These are phyloP conservation scores for Danio choprae DNA, from an alignment of 2,797 vertebrate genomes.

Conservation along the genomic window DNA sequence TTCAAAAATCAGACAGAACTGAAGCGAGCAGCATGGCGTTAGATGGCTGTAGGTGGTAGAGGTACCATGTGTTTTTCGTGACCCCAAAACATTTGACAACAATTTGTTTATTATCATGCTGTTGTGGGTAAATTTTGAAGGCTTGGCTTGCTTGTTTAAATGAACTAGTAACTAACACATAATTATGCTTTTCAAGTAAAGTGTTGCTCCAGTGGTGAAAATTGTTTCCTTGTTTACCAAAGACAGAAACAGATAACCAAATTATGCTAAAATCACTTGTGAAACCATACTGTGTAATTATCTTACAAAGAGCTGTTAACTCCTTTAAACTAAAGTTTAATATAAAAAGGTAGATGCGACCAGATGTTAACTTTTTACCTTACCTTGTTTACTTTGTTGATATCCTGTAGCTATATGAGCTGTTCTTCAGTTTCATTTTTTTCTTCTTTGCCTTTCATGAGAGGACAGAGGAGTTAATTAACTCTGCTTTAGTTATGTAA, in stretches of 20 bases:
- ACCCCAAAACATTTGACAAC: constrained; percentile 45
- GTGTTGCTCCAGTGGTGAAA: constrained; percentile 20
- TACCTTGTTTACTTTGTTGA: background rate
- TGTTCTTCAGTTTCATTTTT: background rate
- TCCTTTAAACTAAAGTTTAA: background rate
- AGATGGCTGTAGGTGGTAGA: constrained; percentile 20
- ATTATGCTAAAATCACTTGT: background rate
- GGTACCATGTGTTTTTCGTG: constrained; percentile 19
- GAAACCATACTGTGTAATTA: background rate
- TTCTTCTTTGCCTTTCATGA: background rate
- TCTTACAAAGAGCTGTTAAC: background rate
- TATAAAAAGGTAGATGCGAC: background rate
- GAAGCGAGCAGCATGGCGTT: background rate
- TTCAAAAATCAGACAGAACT: constrained; percentile 15
- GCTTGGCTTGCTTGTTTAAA: constrained; percentile 37
- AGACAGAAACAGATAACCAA: background rate
- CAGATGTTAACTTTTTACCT: constrained; percentile 11
- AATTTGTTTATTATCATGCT: constrained; percentile 46
- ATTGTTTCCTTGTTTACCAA: constrained; percentile 24
- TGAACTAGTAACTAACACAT: constrained; percentile 46
- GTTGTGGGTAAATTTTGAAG: constrained; percentile 26
- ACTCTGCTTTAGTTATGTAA: constrained; percentile 38
- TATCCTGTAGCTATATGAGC: background rate
- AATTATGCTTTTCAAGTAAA: constrained; percentile 27
- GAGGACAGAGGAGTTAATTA: constrained; percentile 7